These are phyloP conservation scores for Dryococelus australis DNA, from an alignment of 2,888 invertebrate species.

Conservation along the genomic window DNA sequence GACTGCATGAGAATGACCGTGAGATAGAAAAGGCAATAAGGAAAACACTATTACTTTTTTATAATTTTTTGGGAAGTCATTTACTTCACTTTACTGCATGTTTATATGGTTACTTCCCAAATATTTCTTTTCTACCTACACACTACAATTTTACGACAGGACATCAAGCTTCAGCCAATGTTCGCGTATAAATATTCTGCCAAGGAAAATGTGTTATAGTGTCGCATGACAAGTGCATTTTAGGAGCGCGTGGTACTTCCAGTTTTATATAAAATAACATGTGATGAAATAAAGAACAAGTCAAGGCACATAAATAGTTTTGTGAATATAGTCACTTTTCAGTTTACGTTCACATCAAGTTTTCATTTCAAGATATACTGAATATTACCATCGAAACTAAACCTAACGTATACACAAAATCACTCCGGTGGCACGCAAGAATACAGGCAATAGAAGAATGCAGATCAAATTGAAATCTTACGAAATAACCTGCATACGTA, in stretches of 20 bases:
- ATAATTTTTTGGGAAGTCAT: neutral
- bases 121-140: neutral
- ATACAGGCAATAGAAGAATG: too few relatives aligned
- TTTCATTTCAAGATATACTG: too few relatives aligned
- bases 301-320: too few relatives aligned
- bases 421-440: too few relatives aligned
- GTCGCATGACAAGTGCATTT: conserved; percentile 3
- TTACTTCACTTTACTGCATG: neutral
- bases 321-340: too few relatives aligned
- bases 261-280: neutral
- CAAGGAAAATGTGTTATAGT: neutral
- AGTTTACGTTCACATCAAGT: too few relatives aligned
- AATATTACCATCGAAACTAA: too few relatives aligned
- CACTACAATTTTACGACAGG: neutral
- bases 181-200: neutral
- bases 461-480: too few relatives aligned
- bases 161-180: neutral
- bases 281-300: neutral
- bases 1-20: too few relatives aligned
- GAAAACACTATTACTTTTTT: neutral
- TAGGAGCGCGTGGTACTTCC: neutral
- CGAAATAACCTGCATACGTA: too few relatives aligned
- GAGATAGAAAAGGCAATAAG: neutral
- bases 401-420: too few relatives aligned
- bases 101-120: neutral